phyloP scores from a whole-genome alignment of 2,797 vertebrate species.

The Loriculus beryllinus region DNA sequence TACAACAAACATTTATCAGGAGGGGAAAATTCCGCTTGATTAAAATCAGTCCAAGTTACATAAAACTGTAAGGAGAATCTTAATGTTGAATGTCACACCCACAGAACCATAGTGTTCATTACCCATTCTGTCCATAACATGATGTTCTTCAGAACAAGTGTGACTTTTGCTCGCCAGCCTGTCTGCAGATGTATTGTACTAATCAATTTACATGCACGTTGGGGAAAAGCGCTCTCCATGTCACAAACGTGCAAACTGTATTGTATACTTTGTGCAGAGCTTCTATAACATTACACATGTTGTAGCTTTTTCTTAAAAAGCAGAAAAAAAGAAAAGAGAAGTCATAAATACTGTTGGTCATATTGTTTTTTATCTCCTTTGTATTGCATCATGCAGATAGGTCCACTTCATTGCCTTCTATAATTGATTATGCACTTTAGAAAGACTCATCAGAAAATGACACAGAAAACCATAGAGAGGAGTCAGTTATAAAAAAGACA shows the following conservation, averaged over 20 bases:
- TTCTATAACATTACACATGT: rapidly evolving
- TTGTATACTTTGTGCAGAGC: background rate
- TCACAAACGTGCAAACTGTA: background rate
- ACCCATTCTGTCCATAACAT: background rate
- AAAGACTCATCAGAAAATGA: background rate
- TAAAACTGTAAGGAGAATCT: background rate
- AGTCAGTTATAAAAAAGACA: background rate
- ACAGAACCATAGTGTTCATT: background rate
- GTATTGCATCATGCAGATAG: rapidly evolving
- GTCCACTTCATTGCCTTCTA: background rate
- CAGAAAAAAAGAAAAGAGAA: background rate
- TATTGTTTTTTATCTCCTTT: background rate
- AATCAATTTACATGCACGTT: background rate
- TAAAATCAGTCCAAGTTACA: background rate
- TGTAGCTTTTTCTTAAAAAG: background rate
- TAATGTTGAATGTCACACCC: background rate
- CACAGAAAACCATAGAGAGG: background rate
- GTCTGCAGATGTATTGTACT: background rate
- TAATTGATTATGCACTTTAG: background rate
- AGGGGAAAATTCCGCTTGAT: background rate
- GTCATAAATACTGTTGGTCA: rapidly evolving
- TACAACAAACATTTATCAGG: background rate
- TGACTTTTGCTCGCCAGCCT: background rate
- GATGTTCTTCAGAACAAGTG: background rate
- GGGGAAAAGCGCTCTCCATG: background rate